Evolutionary conservation across 2,113 vertebrate genomes (phyloP).

Genomic region (Grus americana): DNA sequence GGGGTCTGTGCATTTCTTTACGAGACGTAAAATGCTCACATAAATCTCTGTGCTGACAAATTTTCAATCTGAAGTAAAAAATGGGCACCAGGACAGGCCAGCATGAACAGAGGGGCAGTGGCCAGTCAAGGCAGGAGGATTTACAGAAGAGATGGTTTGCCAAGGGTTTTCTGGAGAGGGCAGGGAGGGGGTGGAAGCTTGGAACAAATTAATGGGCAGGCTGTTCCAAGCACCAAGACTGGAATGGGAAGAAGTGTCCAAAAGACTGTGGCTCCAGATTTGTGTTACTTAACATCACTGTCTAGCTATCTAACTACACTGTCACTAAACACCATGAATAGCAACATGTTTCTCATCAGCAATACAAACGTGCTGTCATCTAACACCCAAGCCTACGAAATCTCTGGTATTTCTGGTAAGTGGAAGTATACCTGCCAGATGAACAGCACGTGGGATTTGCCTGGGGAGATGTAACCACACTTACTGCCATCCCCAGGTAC

Average conservation of each 20-base stretch:
- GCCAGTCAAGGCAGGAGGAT: not conserved
- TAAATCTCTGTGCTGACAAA: not conserved
- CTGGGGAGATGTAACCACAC: not conserved
- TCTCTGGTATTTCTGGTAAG: not conserved
- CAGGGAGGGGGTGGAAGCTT: not conserved
- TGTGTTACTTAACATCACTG: slow-evolving; percentile 35
- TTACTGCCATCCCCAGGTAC: not conserved
- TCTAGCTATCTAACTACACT: not conserved
- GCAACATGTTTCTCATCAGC: slow-evolving; percentile 33
- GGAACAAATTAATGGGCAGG: slow-evolving; percentile 8
- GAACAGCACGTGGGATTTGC: not conserved
- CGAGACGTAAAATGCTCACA: not conserved
- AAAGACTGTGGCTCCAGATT: slow-evolving; percentile 1
- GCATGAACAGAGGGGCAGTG: not conserved
- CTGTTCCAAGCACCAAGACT: not conserved
- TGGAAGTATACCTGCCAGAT: not conserved
- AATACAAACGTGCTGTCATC: not conserved
- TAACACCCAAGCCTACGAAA: not conserved
- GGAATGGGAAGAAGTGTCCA: not conserved
- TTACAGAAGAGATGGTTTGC: slow-evolving; percentile 8
- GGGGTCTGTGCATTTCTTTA: not conserved
- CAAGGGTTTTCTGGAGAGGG: slow-evolving; percentile 14
- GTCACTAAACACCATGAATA: not conserved
- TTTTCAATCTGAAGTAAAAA: not conserved
- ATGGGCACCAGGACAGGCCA: not conserved